A percentile compares a stretch with the other conserved stretches of the same genome.
phyloP scores from a whole-genome alignment of 1,140 invertebrate genomes.

The Plectrocnemia conspersa region DNA sequence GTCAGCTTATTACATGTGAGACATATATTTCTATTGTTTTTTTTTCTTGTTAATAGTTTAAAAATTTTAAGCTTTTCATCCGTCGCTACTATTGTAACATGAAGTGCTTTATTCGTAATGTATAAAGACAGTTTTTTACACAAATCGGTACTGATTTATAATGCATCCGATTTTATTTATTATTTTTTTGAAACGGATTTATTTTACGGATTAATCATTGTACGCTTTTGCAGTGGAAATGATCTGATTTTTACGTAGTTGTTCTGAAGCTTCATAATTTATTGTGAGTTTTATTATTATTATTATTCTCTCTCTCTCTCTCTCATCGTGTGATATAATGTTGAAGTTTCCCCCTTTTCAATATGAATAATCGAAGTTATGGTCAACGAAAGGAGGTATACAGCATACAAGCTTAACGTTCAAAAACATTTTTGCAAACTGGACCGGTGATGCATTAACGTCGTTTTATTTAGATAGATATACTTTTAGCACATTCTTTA shows the following conservation, averaged over 20 bases:
- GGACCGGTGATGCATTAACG: conserved; percentile 40
- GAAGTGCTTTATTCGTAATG: conserved; percentile 37
- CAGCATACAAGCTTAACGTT: conserved; percentile 44
- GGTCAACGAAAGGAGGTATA: conserved; percentile 40
- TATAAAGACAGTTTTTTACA: conserved; percentile 37
- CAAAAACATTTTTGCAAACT: too few relatives aligned
- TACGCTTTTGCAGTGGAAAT: conserved; percentile 34
- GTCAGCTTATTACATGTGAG: conserved; percentile 24
- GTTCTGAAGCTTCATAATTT: conserved; percentile 34
- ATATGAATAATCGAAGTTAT: conserved; percentile 30
- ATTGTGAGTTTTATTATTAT: conserved; percentile 28
- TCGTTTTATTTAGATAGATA: conserved; percentile 48
- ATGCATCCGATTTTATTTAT: conserved; percentile 25
- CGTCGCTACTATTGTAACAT: conserved; percentile 30
- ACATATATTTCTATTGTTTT: conserved; percentile 30
- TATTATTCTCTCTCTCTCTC: too few relatives aligned
- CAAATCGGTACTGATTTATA: conserved; percentile 41
- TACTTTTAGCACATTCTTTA: conserved; percentile 55
- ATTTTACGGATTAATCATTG: conserved; percentile 33
- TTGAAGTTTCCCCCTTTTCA: conserved; percentile 26
- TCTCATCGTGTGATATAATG: conserved; percentile 34
- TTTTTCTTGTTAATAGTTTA: conserved; percentile 2
- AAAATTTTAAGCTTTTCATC: conserved; percentile 14
- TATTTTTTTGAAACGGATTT: conserved; percentile 40
- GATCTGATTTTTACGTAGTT: conserved; percentile 36